These are phyloP conservation scores for Phenganax marumi DNA, from an alignment of 92 coral and sea anemone genomes.

Conservation along the genomic window DNA sequence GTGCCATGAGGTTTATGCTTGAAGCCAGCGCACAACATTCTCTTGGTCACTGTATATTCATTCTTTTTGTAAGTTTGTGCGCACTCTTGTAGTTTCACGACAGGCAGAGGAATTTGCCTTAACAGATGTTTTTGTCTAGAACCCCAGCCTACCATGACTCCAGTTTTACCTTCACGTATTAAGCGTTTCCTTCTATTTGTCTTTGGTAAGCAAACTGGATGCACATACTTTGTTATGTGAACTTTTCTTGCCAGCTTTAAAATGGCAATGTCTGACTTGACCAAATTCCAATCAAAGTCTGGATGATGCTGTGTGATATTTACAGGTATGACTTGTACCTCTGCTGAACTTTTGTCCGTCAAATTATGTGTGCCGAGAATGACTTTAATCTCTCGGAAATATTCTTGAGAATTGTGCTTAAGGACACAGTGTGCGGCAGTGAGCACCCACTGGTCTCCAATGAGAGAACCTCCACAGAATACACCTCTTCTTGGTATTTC, in stretches of 20 bases:
- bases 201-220: conserved; percentile 88
- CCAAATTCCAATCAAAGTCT: conserved; percentile 71
- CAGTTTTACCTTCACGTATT: conserved; percentile 64
- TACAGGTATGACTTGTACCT: conserved; percentile 75
- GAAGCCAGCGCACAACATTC: conserved; percentile 95
- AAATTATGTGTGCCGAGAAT: conserved; percentile 77
- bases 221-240: conserved; percentile 77
- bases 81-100: conserved; percentile 64
- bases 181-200: conserved; percentile 64
- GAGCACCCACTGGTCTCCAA: conserved; percentile 85
- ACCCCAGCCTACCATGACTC: conserved; percentile 94
- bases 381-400: conserved; percentile 59
- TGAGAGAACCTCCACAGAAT: conserved; percentile 86
- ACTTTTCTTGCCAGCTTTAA: conserved; percentile 71
- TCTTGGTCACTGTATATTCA: conserved; percentile 78
- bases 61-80: conserved; percentile 64
- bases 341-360: conserved; percentile 46
- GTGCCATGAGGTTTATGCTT: conserved; percentile 60
- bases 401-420: conserved; percentile 30
- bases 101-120: conserved; percentile 74
- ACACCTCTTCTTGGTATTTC: conserved; percentile 42
- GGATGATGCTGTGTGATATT: conserved; percentile 64
- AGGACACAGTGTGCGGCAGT: conserved; percentile 96
- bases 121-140: conserved; percentile 46
- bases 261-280: conserved; percentile 86